Conservation (phyloP, 2,888 invertebrate species). For the Limnephilus auricula region DNA sequence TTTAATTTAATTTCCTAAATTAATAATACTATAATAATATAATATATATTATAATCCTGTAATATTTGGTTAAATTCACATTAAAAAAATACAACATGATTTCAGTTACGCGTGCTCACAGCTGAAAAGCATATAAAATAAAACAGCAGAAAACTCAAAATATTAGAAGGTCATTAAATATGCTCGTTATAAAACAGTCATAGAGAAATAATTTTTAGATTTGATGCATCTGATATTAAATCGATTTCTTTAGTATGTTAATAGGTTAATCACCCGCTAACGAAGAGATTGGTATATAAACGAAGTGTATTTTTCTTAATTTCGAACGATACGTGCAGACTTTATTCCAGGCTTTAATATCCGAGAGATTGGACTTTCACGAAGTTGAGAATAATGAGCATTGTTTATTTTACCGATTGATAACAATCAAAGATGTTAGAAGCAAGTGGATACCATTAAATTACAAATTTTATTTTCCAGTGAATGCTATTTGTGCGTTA, state of each 20-base stretch:
- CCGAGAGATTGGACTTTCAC: background rate
- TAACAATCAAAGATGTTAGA: background rate
- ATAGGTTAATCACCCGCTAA: background rate
- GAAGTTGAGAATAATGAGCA: background rate
- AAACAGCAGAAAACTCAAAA: too few species aligned
- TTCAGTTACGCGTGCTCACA: too few species aligned
- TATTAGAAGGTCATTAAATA: too few species aligned
- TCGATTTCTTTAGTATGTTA: background rate
- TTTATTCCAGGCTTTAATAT: background rate
- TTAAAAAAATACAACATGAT: too few species aligned
- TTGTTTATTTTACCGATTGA: background rate
- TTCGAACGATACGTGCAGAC: background rate
- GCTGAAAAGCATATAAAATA: too few species aligned
- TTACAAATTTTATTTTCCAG: too few species aligned
- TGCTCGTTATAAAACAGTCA: too few species aligned
- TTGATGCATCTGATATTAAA: background rate
- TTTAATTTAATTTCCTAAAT: too few species aligned
- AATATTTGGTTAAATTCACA: too few species aligned
- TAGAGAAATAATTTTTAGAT: background rate
- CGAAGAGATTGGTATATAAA: background rate
- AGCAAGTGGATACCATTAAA: background rate
- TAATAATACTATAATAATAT: too few species aligned
- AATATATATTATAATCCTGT: too few species aligned
- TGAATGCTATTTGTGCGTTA: too few species aligned
- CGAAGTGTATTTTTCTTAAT: background rate